Conservation (phyloP, 2,113 vertebrate species). For the Pomatorhinus ruficollis region DNA sequence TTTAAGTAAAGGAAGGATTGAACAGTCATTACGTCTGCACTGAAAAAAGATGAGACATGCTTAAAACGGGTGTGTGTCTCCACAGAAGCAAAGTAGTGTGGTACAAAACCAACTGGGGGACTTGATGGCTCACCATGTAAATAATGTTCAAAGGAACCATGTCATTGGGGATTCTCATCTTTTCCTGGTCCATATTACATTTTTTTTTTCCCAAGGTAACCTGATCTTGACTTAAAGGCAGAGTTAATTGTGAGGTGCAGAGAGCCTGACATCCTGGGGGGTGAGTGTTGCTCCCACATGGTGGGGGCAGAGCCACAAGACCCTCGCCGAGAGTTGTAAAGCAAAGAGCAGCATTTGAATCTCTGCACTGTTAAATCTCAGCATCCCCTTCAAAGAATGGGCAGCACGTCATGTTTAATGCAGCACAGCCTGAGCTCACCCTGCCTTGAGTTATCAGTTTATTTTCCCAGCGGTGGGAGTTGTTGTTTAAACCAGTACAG, state of each 20-base stretch:
- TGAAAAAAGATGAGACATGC: not conserved
- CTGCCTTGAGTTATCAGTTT: not conserved
- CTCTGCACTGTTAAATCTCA: not conserved
- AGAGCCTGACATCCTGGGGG: rapidly evolving
- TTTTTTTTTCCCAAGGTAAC: not conserved
- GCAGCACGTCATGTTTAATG: not conserved
- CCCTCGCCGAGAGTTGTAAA: rapidly evolving
- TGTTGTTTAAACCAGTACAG: not conserved
- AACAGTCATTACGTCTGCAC: not conserved
- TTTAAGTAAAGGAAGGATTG: not conserved
- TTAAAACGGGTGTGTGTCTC: not conserved
- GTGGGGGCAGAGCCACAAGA: rapidly evolving
- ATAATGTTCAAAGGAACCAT: not conserved
- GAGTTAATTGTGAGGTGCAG: not conserved
- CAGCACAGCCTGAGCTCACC: not conserved
- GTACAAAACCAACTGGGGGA: not conserved
- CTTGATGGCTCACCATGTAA: not conserved
- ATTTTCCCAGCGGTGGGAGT: not conserved
- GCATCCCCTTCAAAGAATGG: not conserved
- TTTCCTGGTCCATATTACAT: not conserved
- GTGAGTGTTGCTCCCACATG: not conserved
- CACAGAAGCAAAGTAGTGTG: not conserved
- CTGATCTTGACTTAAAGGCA: not conserved
- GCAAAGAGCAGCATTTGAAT: not conserved
- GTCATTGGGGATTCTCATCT: not conserved